A percentile compares a stretch with the other conserved stretches of the same genome.
Conservation (phyloP, 2,113 vertebrate genomes). For the Apodemus speciosus region DNA sequence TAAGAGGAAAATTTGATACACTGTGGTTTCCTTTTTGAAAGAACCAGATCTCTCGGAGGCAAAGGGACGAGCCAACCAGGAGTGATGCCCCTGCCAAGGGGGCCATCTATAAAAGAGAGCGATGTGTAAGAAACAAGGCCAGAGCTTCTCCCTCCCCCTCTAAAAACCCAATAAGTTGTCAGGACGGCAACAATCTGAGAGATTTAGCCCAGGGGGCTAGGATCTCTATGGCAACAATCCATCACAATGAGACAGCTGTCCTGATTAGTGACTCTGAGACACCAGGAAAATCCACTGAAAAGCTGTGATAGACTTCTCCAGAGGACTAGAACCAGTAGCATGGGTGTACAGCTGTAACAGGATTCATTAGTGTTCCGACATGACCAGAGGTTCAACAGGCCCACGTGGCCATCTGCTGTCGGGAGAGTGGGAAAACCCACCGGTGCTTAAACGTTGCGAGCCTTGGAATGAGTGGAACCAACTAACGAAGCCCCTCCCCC, state of each 20-base stretch:
- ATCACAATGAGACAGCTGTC: not conserved
- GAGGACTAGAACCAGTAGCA: not conserved
- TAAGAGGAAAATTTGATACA: slow-evolving; percentile 20
- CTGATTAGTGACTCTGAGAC: slow-evolving; percentile 27
- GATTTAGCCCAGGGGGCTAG: not conserved
- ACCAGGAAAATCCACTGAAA: not conserved
- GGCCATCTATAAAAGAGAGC: not conserved
- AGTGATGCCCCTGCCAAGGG: not conserved
- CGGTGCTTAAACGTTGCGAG: not conserved
- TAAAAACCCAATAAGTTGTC: not conserved
- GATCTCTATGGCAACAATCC: slow-evolving; percentile 5
- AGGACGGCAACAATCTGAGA: not conserved
- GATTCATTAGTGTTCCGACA: not conserved
- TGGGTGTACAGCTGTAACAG: not conserved
- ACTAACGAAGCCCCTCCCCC: not conserved
- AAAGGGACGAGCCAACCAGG: not conserved
- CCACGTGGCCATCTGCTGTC: not conserved
- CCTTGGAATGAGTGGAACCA: not conserved
- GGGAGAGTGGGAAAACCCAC: not conserved
- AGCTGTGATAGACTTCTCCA: not conserved
- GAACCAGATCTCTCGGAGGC: not conserved
- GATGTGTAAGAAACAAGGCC: not conserved
- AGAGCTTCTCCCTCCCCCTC: not conserved
- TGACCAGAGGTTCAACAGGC: not conserved
- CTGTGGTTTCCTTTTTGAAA: not conserved